These are phyloP conservation scores for Epirrhoe tristata DNA, from an alignment of 2,888 invertebrate genomes.

Conservation along the genomic window DNA sequence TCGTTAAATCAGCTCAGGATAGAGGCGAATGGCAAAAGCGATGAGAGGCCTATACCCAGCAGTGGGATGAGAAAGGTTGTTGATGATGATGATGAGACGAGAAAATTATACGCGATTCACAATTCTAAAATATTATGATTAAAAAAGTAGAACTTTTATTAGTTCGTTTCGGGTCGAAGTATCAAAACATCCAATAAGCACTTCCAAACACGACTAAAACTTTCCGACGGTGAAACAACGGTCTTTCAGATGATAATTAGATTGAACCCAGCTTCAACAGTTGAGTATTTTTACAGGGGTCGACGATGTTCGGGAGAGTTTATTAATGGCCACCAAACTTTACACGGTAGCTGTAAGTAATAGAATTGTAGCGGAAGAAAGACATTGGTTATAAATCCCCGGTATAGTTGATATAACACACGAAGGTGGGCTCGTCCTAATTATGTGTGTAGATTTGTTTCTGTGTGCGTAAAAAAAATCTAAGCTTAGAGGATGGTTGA, in stretches of 20 bases:
- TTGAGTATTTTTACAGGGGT: slow-evolving; percentile 79
- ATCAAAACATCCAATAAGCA: slow-evolving; percentile 61
- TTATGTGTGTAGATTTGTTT: too few species aligned
- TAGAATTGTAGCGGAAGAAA: slow-evolving; percentile 38
- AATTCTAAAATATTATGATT: slow-evolving; percentile 2
- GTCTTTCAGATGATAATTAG: slow-evolving; percentile 80
- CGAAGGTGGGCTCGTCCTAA: too few species aligned
- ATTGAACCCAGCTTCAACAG: slow-evolving; percentile 80
- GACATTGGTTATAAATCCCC: not conserved
- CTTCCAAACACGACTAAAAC: slow-evolving; percentile 18
- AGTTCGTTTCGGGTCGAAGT: slow-evolving; percentile 14
- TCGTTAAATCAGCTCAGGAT: too few species aligned
- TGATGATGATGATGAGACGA: too few species aligned
- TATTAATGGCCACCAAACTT: slow-evolving; percentile 75
- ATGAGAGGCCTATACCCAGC: too few species aligned
- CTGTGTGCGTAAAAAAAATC: too few species aligned
- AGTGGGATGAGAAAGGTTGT: too few species aligned
- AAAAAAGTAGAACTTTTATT: slow-evolving; percentile 2
- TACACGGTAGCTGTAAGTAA: slow-evolving; percentile 59
- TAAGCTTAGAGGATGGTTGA: too few species aligned
- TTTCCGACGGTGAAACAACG: slow-evolving; percentile 67
- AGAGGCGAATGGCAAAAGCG: too few species aligned
- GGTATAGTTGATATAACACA: too few species aligned
- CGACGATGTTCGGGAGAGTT: slow-evolving; percentile 70
- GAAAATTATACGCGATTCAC: not conserved